Evolutionary conservation across 2,113 vertebrate species (phyloP).

Genomic region (Propithecus coquereli): DNA sequence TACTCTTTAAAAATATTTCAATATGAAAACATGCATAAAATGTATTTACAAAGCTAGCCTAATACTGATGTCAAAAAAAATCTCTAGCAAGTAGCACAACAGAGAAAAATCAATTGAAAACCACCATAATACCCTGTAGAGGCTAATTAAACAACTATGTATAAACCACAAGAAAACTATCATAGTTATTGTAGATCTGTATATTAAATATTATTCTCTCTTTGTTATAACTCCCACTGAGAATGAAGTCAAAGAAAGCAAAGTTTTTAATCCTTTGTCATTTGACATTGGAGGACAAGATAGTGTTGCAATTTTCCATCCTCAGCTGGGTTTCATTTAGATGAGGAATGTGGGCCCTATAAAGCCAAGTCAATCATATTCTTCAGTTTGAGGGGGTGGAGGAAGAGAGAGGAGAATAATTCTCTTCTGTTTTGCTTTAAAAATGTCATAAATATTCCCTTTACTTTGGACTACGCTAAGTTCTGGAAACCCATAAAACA

Average conservation of each 20-base stretch:
- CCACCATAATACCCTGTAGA: background rate
- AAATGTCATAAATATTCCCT: conserved; percentile 50
- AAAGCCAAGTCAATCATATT: conserved; percentile 51
- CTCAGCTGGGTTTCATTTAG: conserved; percentile 57
- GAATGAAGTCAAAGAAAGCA: background rate
- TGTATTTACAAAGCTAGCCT: background rate
- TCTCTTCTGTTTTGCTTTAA: conserved; percentile 46
- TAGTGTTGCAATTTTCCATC: conserved; percentile 32
- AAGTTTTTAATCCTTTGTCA: conserved; percentile 11
- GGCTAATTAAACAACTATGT: conserved; percentile 29
- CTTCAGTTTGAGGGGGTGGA: conserved; percentile 14
- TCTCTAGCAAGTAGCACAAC: background rate
- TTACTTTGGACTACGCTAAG: conserved; percentile 26
- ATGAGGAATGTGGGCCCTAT: conserved; percentile 35
- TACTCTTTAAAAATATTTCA: background rate
- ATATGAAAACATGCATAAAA: background rate
- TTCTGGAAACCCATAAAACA: conserved; percentile 55
- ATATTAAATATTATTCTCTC: background rate
- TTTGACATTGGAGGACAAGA: background rate
- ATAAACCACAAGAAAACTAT: conserved; percentile 26
- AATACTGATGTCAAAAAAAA: background rate
- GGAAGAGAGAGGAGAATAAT: background rate
- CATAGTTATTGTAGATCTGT: background rate
- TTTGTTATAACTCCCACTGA: background rate
- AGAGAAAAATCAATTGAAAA: conserved; percentile 15